phyloP scores from a whole-genome alignment of 2,113 vertebrate genomes.

The Seriola rivoliana region DNA sequence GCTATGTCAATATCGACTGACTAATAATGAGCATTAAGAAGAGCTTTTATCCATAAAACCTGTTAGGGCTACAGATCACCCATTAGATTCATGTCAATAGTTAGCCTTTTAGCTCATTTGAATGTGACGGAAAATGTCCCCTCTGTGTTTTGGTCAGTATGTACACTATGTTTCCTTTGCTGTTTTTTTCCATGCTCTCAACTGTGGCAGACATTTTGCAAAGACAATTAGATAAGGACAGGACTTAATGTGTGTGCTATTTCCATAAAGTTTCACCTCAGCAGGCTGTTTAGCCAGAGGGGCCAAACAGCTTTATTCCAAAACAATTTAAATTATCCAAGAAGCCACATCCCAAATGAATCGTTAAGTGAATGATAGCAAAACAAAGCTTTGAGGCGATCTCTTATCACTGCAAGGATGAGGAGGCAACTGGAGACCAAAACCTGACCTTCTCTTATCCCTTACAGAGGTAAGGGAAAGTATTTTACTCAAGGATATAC shows the following conservation, averaged over 20 bases:
- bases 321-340: neutral
- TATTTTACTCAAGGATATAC: no score
- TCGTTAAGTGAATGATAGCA: neutral
- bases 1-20: conserved; percentile 47
- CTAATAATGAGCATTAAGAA: neutral
- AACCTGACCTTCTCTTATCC: neutral
- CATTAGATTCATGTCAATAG: conserved; percentile 31
- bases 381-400: neutral
- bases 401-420: neutral
- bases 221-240: conserved; percentile 32
- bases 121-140: conserved; percentile 4
- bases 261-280: conserved; percentile 34
- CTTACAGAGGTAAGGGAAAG: no score
- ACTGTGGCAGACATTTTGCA: conserved; percentile 26
- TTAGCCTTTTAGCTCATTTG: conserved; percentile 51
- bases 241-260: conserved; percentile 10
- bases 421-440: neutral
- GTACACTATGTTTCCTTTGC: neutral
- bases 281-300: conserved; percentile 21
- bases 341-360: neutral
- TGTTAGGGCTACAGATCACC: conserved; percentile 23
- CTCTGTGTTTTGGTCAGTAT: neutral
- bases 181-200: neutral
- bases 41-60: conserved; percentile 10
- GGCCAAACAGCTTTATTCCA: conserved; percentile 32